Percentiles rank a stretch among this genome's conserved stretches.
Conservation (phyloP, 2,797 vertebrate genomes). For the Megaceryle alcyon region DNA sequence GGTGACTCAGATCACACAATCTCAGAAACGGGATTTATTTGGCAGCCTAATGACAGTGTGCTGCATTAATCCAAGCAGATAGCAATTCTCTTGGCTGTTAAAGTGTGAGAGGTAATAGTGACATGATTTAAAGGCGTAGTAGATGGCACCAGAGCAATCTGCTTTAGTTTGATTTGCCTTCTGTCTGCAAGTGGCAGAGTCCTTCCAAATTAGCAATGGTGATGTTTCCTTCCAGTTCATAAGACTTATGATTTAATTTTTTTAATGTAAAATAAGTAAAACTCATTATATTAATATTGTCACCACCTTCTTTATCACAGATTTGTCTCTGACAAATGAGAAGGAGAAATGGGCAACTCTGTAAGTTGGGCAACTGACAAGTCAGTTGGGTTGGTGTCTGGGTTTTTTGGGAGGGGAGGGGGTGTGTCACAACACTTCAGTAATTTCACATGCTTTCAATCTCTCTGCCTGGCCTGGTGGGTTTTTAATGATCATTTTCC, state of each 20-base stretch:
- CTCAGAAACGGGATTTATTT: constrained; percentile 39
- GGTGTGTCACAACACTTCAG: background rate
- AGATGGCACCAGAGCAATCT: background rate
- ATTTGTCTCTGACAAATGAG: background rate
- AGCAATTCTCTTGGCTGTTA: constrained; percentile 40
- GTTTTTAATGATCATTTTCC: constrained; percentile 19
- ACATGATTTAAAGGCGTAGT: constrained; percentile 4
- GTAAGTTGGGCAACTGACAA: background rate
- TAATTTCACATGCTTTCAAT: constrained; percentile 25
- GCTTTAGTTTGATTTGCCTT: background rate
- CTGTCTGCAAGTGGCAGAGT: background rate
- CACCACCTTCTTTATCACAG: background rate
- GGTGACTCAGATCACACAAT: constrained; percentile 53
- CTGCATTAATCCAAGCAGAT: constrained; percentile 7
- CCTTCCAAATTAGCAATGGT: background rate
- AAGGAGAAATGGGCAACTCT: background rate
- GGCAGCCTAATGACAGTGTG: constrained; percentile 2
- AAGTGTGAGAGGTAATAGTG: background rate
- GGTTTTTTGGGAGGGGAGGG: background rate
- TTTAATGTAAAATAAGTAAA: background rate
- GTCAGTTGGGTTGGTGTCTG: background rate
- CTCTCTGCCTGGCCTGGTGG: background rate
- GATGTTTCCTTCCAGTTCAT: background rate
- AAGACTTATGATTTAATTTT: background rate
- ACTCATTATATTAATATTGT: fast-evolving